Evolutionary conservation across 2,797 vertebrate genomes (phyloP), one percentile per base, ranked within the genome.

Genomic region (Acomys russatus): DNA sequence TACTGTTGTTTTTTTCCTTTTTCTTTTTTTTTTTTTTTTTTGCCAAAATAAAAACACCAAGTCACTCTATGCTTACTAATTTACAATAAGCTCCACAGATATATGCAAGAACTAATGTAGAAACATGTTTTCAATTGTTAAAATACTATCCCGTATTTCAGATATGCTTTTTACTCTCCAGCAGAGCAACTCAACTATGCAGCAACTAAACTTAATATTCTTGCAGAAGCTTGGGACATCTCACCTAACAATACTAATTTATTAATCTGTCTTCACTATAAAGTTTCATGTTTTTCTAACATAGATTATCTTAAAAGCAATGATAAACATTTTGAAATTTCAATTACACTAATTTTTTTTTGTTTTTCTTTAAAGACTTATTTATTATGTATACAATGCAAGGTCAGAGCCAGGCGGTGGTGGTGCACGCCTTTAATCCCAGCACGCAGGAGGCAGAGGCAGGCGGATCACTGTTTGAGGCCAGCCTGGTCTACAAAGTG

Each of bases 181-280:
- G 87, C 6, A 74, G 54, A 80, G 76, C 17, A 79, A 76, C 59
- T 94, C 93, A 76, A 93, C 64, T 89, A 91, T 28, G 63, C 63
- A 94, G 74, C 77, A 95, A 96, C 87, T 96, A 92, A 98, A 97
- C 90, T 90, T 94, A 96, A 97, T 95, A 97, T 93, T 73, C 86
- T 90, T 90, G 68, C 68, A 96, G 96, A 95, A 73, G 92, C 79
- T 56, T 56, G 91, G 33, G 61, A 83, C 86, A 95, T 96, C 97
- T 98, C 96, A 96, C 51, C 83, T 98, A 96, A 96, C 97, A 93
- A 96, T 98, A 92, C 77, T 97, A 94, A 97, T 97, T 98, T 98
- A 98, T 98, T 97, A 93, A 97, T 96, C 63, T 92, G 79, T 95
- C 88, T 94, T 96, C 94, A 85, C 88, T 96, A 97, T 97, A 86